Conservation (phyloP, 2,888 invertebrate genomes). For the Trichopoda pennipes region DNA sequence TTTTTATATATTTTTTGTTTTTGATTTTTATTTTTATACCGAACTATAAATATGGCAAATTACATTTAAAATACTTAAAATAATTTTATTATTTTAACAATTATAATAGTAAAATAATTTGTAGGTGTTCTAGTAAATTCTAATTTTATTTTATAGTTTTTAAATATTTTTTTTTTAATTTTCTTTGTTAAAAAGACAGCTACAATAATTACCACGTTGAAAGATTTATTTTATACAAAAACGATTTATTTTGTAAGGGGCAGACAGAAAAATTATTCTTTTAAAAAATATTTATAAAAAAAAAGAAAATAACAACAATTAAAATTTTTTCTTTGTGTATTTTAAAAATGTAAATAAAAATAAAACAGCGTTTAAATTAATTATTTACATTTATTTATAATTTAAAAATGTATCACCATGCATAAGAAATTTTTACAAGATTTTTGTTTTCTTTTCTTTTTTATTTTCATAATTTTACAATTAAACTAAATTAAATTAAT, state of each 20-base stretch:
- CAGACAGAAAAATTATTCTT: not conserved
- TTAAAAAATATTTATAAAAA: conserved; percentile 28
- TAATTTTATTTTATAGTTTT: conserved; percentile 38
- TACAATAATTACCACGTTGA: conserved; percentile 58
- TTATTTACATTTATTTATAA: conserved; percentile 53
- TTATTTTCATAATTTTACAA: conserved; percentile 25
- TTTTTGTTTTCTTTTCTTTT: conserved; percentile 19
- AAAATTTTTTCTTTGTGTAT: conserved; percentile 9
- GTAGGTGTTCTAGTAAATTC: conserved; percentile 47
- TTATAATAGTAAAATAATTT: conserved; percentile 54
- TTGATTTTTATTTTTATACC: conserved; percentile 61
- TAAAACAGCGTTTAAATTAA: conserved; percentile 3
- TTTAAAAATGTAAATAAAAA: conserved; percentile 25
- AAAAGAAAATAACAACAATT: conserved; percentile 26
- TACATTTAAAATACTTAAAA: conserved; percentile 69
- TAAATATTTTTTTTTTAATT: conserved; percentile 31
- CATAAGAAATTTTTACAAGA: conserved; percentile 52
- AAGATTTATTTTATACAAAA: conserved; percentile 10
- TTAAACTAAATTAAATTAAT: conserved; percentile 42
- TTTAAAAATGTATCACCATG: conserved; percentile 58
- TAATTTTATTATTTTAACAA: conserved; percentile 53
- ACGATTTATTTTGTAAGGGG: not conserved
- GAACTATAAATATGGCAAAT: conserved; percentile 79
- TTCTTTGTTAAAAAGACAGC: conserved; percentile 48
- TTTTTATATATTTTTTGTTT: conserved; percentile 11